phyloP scores from a whole-genome alignment of 2,888 invertebrate species.

The Ophion obscuratus region DNA sequence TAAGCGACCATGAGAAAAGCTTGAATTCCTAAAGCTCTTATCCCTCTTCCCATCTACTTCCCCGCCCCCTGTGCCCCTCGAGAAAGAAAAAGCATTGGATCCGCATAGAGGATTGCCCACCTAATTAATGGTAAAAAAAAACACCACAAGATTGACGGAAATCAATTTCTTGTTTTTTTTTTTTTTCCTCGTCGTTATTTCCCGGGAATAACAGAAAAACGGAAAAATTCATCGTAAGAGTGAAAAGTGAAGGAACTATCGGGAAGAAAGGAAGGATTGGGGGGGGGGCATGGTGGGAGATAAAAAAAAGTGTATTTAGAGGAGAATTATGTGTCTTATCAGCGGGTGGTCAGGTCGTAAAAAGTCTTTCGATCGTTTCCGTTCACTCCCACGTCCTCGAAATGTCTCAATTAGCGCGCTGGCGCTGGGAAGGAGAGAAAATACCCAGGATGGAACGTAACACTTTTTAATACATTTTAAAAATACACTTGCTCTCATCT shows the following conservation, averaged over 20 bases:
- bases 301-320: constrained; percentile 7
- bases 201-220: background rate
- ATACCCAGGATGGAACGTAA: background rate
- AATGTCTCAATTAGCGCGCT: constrained; percentile 52
- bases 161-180: background rate
- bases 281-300: background rate
- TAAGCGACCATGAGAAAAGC: constrained; percentile 16
- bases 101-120: background rate
- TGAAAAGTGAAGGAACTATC: background rate
- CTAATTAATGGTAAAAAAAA: background rate
- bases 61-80: background rate
- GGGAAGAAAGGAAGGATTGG: background rate
- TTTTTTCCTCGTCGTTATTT: background rate
- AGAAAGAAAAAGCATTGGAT: background rate
- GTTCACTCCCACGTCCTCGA: constrained; percentile 42
- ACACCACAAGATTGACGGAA: background rate
- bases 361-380: constrained; percentile 43
- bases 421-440: background rate
- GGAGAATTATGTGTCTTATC: constrained; percentile 25
- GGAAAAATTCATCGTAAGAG: background rate
- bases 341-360: constrained; percentile 33
- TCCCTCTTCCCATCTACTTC: background rate
- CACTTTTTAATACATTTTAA: constrained; percentile 21
- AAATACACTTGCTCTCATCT: background rate
- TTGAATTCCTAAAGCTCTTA: constrained; percentile 1